phyloP scores from a whole-genome alignment of 2,113 vertebrate species.

The Nanorana parkeri region DNA sequence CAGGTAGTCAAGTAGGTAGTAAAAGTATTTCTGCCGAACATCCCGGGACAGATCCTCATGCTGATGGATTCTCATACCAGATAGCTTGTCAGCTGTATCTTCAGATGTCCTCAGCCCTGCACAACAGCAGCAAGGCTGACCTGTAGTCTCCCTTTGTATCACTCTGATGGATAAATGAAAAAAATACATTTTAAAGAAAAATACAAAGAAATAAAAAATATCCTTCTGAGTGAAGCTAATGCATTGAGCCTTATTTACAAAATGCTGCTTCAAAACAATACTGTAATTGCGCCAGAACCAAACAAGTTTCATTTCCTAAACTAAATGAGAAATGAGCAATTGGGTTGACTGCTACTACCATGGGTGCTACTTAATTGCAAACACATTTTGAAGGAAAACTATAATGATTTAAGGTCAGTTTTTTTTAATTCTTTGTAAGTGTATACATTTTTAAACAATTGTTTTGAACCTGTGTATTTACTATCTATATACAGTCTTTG shows the following conservation, averaged over 20 bases:
- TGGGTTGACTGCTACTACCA: no score
- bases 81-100: not conserved
- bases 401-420: no score
- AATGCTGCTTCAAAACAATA: not conserved
- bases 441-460: no score
- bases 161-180: constrained; percentile 57
- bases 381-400: no score
- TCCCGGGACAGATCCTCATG: not conserved
- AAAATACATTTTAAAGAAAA: not conserved
- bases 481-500: no score
- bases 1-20: not conserved
- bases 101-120: constrained; percentile 70
- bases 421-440: no score
- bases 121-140: constrained; percentile 62
- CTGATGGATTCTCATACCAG: not conserved
- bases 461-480: no score
- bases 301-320: not conserved
- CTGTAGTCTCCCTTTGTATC: constrained; percentile 61
- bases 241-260: not conserved
- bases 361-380: no score
- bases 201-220: no score
- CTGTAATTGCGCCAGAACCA: no score
- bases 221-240: not conserved
- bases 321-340: not conserved
- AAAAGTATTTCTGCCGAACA: not conserved